These are phyloP conservation scores for Chloromyia formosa DNA, from an alignment of 2,888 invertebrate species.

Conservation along the genomic window DNA sequence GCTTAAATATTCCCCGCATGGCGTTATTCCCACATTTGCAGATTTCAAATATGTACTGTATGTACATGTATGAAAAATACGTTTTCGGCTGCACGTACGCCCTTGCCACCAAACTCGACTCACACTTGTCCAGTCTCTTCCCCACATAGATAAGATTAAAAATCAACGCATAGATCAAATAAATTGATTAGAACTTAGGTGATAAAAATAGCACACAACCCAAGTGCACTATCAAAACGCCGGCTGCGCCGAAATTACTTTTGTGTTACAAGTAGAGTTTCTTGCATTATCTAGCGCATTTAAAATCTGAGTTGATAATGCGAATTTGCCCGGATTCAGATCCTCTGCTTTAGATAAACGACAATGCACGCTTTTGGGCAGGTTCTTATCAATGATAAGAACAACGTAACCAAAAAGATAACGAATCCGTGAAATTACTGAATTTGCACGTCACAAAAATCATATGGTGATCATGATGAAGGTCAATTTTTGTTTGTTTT, in stretches of 20 bases:
- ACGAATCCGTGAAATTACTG: background rate
- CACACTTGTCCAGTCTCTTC: background rate
- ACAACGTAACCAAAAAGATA: background rate
- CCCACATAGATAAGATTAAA: background rate
- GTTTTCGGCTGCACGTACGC: conserved; percentile 2
- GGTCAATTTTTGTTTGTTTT: background rate
- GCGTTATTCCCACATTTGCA: no score
- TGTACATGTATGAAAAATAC: background rate
- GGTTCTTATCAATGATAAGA: background rate
- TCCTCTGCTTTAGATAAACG: background rate
- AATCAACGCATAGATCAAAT: conserved; percentile 5
- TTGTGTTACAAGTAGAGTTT: background rate
- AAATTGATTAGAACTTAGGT: conserved; percentile 3
- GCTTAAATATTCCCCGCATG: no score
- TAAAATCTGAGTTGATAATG: no score
- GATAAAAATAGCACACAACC: conserved; percentile 7
- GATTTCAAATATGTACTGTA: no score
- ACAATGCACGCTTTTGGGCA: background rate
- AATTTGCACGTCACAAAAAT: background rate
- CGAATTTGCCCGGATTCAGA: background rate
- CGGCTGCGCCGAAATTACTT: background rate
- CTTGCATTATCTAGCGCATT: background rate
- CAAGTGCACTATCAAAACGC: conserved; percentile 19
- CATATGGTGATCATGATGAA: conserved; percentile 12
- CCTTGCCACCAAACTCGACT: background rate